These are phyloP conservation scores for Telmatochromis brachygnathus DNA, from an alignment of 2,113 vertebrate species.

Conservation along the genomic window DNA sequence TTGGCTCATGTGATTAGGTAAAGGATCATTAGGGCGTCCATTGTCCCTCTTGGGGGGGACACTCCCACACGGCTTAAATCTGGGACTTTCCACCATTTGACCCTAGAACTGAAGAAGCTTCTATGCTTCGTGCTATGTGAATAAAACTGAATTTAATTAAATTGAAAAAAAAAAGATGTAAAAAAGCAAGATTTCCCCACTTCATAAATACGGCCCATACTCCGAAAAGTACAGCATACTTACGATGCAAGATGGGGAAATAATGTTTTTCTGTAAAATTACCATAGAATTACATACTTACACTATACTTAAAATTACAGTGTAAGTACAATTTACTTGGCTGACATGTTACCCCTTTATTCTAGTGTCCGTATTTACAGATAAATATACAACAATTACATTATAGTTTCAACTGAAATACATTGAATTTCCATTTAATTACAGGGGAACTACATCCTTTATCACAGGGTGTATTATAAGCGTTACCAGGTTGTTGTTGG, in stretches of 20 bases:
- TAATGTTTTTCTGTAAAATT: background rate
- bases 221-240: background rate
- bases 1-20: background rate
- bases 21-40: accelerated
- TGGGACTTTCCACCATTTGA: background rate
- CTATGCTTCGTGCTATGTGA: background rate
- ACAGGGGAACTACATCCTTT: background rate
- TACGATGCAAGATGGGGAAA: background rate
- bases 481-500: background rate
- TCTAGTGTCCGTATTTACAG: background rate
- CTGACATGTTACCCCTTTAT: background rate
- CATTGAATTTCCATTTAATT: background rate
- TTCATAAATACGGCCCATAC: background rate
- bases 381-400: background rate
- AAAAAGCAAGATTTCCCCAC: background rate
- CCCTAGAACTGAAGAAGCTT: background rate
- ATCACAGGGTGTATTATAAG: background rate
- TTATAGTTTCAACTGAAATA: background rate
- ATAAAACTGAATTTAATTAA: background rate
- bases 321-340: background rate
- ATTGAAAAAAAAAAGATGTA: background rate
- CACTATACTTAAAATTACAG: background rate
- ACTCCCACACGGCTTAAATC: background rate
- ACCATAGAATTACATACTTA: background rate
- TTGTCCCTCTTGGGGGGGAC: background rate